phyloP scores from a whole-genome alignment of 1,140 invertebrate genomes.

The Idris sp. region DNA sequence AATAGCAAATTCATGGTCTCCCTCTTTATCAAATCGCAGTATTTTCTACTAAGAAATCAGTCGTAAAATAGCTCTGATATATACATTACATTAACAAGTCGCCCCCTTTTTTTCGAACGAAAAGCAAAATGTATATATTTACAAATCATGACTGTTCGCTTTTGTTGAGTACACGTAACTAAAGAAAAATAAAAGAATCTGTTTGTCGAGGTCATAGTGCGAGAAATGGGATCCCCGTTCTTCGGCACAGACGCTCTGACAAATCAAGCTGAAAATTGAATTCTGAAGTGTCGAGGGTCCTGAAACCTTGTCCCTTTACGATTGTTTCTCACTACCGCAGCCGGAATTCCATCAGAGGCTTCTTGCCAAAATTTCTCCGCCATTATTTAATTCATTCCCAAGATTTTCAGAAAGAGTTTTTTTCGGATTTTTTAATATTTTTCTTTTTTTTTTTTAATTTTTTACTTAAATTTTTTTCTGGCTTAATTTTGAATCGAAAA shows the following conservation, averaged over 20 bases:
- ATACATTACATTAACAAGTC: too few relatives aligned
- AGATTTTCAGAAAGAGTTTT: too few relatives aligned
- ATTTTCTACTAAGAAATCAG: neutral
- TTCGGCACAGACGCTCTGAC: slow-evolving; percentile 70
- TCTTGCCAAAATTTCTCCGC: slow-evolving; percentile 48
- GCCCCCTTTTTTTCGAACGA: neutral
- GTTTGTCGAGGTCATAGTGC: slow-evolving; percentile 65
- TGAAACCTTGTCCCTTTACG: slow-evolving; percentile 57
- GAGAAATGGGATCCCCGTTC: slow-evolving; percentile 70
- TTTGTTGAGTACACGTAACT: slow-evolving; percentile 28
- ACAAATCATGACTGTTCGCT: slow-evolving; percentile 10
- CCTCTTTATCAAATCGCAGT: slow-evolving; percentile 15
- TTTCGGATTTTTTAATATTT: too few relatives aligned
- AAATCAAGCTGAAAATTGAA: slow-evolving; percentile 78
- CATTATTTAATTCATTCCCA: slow-evolving; percentile 41
- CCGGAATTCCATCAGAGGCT: slow-evolving; percentile 58
- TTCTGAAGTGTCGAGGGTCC: slow-evolving; percentile 68
- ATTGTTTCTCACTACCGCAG: slow-evolving; percentile 67
- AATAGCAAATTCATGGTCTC: slow-evolving; percentile 30
- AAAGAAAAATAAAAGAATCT: slow-evolving; percentile 70
- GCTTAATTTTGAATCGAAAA: too few relatives aligned
- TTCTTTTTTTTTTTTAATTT: too few relatives aligned
- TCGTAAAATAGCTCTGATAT: too few relatives aligned
- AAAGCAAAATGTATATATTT: slow-evolving; percentile 6
- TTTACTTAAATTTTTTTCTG: too few relatives aligned